Percentiles rank a stretch among this genome's conserved stretches.
These are phyloP conservation scores for Psephotus haematonotus DNA, from an alignment of 2,113 vertebrate species.

Conservation along the genomic window DNA sequence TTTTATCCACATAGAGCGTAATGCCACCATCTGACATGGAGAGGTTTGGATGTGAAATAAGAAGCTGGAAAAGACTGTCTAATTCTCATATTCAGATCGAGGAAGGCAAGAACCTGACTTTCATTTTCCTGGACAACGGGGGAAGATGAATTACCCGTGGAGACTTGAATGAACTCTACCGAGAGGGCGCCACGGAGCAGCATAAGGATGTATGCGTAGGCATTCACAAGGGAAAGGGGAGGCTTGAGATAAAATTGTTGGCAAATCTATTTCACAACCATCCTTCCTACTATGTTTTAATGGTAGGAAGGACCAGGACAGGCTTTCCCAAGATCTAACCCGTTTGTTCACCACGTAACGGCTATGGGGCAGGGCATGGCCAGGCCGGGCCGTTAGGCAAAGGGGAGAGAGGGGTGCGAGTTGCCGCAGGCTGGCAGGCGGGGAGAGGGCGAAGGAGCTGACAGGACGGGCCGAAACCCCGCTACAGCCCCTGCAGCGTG, in stretches of 20 bases:
- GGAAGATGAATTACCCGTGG: rapidly evolving
- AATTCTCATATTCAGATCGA: background rate
- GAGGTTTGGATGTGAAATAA: background rate
- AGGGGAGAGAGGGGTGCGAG: background rate
- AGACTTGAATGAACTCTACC: rapidly evolving
- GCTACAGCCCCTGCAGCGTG: background rate
- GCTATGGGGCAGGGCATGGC: background rate
- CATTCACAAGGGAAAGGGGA: rapidly evolving
- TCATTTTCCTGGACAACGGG: background rate
- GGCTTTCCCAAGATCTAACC: too few species aligned
- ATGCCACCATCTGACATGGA: background rate
- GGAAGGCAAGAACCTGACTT: background rate
- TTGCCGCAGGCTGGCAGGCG: background rate
- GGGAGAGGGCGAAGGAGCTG: too few species aligned
- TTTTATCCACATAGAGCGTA: background rate
- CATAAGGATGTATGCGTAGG: rapidly evolving
- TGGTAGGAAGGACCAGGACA: background rate
- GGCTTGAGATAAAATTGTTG: background rate
- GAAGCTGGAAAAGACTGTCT: background rate
- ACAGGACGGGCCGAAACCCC: rapidly evolving
- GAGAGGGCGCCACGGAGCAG: rapidly evolving
- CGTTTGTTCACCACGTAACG: too few species aligned
- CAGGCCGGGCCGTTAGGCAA: background rate
- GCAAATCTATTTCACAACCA: background rate
- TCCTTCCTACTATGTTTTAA: too few species aligned